Evolutionary conservation across 1,140 invertebrate genomes (phyloP).

Genomic region (Leptonema lineaticorne): DNA sequence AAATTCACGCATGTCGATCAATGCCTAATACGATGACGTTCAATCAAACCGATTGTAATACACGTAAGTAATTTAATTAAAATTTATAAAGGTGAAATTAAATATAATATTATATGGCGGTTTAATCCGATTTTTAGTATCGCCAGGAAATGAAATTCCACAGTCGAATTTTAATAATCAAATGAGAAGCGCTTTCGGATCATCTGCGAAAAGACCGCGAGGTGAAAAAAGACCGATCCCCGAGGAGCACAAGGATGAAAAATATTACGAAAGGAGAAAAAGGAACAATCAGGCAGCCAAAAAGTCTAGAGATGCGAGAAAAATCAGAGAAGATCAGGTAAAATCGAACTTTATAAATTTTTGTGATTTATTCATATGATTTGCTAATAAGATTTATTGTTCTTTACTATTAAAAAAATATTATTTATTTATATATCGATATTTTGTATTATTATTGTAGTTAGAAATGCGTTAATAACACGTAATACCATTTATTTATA

Average conservation of each 20-base stretch:
- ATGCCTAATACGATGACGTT: not conserved
- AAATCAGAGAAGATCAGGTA: constrained; percentile 83
- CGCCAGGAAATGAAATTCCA: not conserved
- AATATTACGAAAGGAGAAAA: constrained; percentile 83
- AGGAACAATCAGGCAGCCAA: constrained; percentile 91
- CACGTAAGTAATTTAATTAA: constrained; percentile 1
- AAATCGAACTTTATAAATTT: no score
- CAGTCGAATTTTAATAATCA: not conserved
- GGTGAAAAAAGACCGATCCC: constrained; percentile 87
- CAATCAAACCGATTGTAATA: not conserved
- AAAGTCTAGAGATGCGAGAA: constrained; percentile 82
- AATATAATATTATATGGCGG: not conserved
- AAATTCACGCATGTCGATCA: constrained; percentile 9
- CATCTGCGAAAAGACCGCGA: constrained; percentile 55
- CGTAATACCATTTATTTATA: no score
- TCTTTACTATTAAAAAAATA: no score
- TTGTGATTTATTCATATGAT: no score
- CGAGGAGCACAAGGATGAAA: constrained; percentile 82
- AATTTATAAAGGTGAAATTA: not conserved
- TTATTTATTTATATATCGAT: no score
- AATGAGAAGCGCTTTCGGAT: not conserved
- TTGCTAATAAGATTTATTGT: no score
- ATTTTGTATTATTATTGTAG: no score
- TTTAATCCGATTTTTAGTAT: not conserved
- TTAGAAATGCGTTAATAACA: no score